Evolutionary conservation across 2,888 invertebrate genomes (phyloP).

Genomic region (Germaria angustata): DNA sequence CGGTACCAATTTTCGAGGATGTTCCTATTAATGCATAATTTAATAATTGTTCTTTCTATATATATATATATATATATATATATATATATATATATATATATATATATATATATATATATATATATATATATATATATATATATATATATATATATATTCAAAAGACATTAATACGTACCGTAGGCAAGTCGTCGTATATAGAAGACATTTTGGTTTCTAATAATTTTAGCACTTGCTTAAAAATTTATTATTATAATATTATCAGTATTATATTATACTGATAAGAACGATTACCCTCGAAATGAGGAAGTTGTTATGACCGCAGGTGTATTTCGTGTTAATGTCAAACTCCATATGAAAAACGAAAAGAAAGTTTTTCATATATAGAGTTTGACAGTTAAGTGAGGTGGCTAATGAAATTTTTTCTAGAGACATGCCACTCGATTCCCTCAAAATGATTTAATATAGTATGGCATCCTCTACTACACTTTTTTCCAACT

Average conservation of each 20-base stretch:
- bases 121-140: no score
- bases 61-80: not conserved
- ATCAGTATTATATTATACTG: no score
- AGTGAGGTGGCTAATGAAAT: no score
- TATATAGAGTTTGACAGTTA: no score
- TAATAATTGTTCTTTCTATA: no score
- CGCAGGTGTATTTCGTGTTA: no score
- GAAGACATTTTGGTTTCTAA: conserved; percentile 42
- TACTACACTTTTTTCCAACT: conserved; percentile 6
- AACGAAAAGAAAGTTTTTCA: no score
- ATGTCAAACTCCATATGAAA: no score
- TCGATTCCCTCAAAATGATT: not conserved
- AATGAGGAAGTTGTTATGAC: no score
- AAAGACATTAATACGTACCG: conserved; percentile 30
- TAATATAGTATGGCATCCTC: not conserved
- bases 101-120: not conserved
- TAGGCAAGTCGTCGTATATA: conserved; percentile 48
- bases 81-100: not conserved
- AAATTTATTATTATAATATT: not conserved
- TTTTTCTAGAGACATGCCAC: not conserved
- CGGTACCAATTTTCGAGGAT: conserved; percentile 92
- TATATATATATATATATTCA: not conserved
- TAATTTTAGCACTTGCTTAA: not conserved
- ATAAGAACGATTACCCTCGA: conserved; percentile 47
- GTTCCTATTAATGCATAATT: conserved; percentile 81